Evolutionary conservation across 2,888 invertebrate genomes (phyloP), one percentile per base, ranked within the genome.

Genomic region (Diaprepes abbreviatus): DNA sequence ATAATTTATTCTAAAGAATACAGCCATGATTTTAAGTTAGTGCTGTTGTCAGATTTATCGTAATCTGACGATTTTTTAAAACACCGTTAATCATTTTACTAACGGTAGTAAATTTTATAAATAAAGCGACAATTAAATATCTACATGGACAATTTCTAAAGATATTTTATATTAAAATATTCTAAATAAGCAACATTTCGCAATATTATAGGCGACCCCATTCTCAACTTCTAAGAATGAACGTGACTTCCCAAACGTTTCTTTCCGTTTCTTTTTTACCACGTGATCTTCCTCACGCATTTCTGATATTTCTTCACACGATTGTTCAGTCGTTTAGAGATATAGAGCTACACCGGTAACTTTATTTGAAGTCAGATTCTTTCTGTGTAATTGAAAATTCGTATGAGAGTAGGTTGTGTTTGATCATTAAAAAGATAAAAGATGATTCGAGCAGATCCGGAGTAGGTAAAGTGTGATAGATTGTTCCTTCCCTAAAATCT

Each of bases 401-500:
- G 10, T 43, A 21, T 7, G 14, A 19, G 2, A 21, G 45, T 24
- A 45, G 1, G 21, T 43, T 12, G 12, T 1, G 7, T n/a, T 21
- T 45, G 21, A n/a, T 9, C 0, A 21, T 45, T 45, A 1, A 4
- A n/a, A 6, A 12, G 7, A 4, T 24, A 45, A 24, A 5, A n/a
- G 12, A 6, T 24, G 6, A 0, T 45, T 24, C n/a, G 24, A 38
- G 5, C 2, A 0, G 21, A 12, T 24, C 1, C 12, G 12, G 45
- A 45, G 4, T 16, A 45, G 5, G 6, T 45, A 21, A 38, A 36
- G 21, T 1, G 6, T n/a, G n/a, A n/a, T n/a, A n/a, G n/a, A n/a
- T n/a, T n/a, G n/a, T n/a, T n/a, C n/a, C n/a, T n/a, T n/a, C 50
- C 31, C 14, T 21, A 10, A 35, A 62, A 33, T 62, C 36, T 52